These are phyloP conservation scores for Pipistrellus pipistrellus DNA, from an alignment of 2,797 vertebrate species.

Conservation along the genomic window DNA sequence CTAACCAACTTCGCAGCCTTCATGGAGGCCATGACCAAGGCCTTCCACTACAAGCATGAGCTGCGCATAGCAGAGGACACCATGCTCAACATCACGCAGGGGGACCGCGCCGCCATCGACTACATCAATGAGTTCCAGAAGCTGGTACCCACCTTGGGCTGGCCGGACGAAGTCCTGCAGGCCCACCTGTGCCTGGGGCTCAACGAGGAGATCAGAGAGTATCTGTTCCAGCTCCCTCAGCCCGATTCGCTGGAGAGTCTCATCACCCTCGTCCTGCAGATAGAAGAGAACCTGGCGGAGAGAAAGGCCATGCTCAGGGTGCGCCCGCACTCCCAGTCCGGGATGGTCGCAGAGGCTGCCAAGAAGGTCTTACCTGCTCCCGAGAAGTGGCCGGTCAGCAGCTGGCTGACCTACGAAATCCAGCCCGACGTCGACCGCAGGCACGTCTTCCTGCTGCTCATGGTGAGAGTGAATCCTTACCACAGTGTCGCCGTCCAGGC, in stretches of 20 bases:
- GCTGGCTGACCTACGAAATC: slow-evolving; percentile 50
- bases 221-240: slow-evolving; percentile 76
- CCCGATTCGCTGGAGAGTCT: slow-evolving; percentile 59
- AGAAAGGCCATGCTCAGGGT: slow-evolving; percentile 62
- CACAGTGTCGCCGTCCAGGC: slow-evolving; percentile 59
- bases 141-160: slow-evolving; percentile 75
- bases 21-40: slow-evolving; percentile 66
- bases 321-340: background rate
- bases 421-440: slow-evolving; percentile 31
- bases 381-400: slow-evolving; percentile 73
- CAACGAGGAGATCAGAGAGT: slow-evolving; percentile 74
- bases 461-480: slow-evolving; percentile 78
- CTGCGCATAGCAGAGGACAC: slow-evolving; percentile 70
- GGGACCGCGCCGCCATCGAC: background rate
- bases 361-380: slow-evolving; percentile 70
- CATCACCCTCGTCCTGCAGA: slow-evolving; percentile 68
- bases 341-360: background rate
- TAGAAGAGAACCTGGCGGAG: slow-evolving; percentile 77
- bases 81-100: slow-evolving; percentile 75
- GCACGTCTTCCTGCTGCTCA: slow-evolving; percentile 76
- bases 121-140: slow-evolving; percentile 78
- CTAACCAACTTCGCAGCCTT: slow-evolving; percentile 39
- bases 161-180: slow-evolving; percentile 78
- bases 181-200: slow-evolving; percentile 82
- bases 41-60: slow-evolving; percentile 68